Evolutionary conservation across 1,140 invertebrate species (phyloP).

Genomic region (Aphaenogaster rudis): DNA sequence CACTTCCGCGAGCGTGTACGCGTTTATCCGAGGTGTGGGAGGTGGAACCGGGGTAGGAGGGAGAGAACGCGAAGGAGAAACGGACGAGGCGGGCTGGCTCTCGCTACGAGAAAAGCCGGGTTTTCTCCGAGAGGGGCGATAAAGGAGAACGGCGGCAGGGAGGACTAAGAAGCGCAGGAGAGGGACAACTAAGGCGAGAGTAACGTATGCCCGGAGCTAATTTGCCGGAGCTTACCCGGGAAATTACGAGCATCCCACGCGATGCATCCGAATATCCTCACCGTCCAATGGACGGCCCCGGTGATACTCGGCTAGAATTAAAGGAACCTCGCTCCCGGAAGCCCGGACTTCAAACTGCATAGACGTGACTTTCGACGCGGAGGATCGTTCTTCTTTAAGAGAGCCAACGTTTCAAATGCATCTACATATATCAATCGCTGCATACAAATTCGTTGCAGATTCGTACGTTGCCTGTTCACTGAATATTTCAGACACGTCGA

Average conservation of each 20-base stretch:
- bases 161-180: slow-evolving; percentile 29
- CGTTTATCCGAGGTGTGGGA: slow-evolving; percentile 50
- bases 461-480: background rate
- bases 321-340: background rate
- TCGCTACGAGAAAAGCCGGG: slow-evolving; percentile 59
- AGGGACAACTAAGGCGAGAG: slow-evolving; percentile 74
- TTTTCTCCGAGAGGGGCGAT: slow-evolving; percentile 56
- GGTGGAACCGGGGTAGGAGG: slow-evolving; percentile 29
- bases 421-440: background rate
- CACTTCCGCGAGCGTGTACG: slow-evolving; percentile 17
- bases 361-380: background rate
- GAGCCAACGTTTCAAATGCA: background rate
- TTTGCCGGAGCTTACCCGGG: slow-evolving; percentile 83
- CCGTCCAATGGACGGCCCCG: slow-evolving; percentile 40
- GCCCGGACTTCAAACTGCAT: slow-evolving; percentile 13
- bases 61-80: slow-evolving; percentile 50
- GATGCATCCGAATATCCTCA: slow-evolving; percentile 82
- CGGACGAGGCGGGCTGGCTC: slow-evolving; percentile 41
- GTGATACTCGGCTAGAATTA: slow-evolving; percentile 28
- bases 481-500: background rate
- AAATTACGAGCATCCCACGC: slow-evolving; percentile 82
- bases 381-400: slow-evolving; percentile 9
- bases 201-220: slow-evolving; percentile 85
- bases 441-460: background rate
- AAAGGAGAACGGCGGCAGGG: slow-evolving; percentile 70